These are phyloP conservation scores for Echinarachnius parma DNA, from an alignment of 53 echinoderm and acorn worm genomes.

Conservation along the genomic window DNA sequence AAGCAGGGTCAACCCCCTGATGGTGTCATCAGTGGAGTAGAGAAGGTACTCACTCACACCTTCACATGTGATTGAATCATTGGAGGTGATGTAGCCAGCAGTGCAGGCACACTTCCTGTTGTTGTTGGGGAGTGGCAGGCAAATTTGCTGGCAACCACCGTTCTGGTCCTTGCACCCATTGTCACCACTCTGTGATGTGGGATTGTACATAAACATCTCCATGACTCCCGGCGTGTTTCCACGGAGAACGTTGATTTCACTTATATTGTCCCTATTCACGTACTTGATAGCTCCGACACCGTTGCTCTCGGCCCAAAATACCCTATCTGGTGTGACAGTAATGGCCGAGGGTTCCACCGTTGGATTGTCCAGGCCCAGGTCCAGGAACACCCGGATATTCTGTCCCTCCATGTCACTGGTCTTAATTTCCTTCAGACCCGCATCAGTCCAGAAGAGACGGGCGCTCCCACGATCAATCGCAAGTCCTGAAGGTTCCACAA, in stretches of 20 bases:
- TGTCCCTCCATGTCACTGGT: conserved; percentile 35
- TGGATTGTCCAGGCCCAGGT: background rate
- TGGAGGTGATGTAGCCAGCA: conserved; percentile 53
- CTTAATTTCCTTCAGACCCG: conserved; percentile 36
- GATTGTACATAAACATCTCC: conserved; percentile 63
- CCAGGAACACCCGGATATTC: conserved; percentile 43
- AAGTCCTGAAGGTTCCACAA: too few relatives aligned
- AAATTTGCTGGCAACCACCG: conserved; percentile 68
- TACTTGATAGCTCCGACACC: conserved; percentile 21
- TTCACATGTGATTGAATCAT: conserved; percentile 28
- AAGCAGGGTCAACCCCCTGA: conserved; percentile 50
- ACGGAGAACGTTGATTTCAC: conserved; percentile 11
- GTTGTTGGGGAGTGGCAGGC: conserved; percentile 57
- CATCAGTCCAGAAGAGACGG: conserved; percentile 75
- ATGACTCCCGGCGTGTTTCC: conserved; percentile 35
- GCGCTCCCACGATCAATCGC: conserved; percentile 50
- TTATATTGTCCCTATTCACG: conserved; percentile 36
- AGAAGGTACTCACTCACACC: conserved; percentile 61
- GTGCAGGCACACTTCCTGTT: conserved; percentile 59
- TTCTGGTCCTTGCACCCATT: conserved; percentile 51
- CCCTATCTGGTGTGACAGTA: conserved; percentile 56
- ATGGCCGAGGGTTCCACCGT: conserved; percentile 51
- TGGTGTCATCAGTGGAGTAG: conserved; percentile 66
- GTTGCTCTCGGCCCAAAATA: conserved; percentile 60
- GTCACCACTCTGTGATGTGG: conserved; percentile 41